These are phyloP conservation scores for Apodemus agrarius DNA, from an alignment of 2,797 vertebrate species.

Conservation along the genomic window DNA sequence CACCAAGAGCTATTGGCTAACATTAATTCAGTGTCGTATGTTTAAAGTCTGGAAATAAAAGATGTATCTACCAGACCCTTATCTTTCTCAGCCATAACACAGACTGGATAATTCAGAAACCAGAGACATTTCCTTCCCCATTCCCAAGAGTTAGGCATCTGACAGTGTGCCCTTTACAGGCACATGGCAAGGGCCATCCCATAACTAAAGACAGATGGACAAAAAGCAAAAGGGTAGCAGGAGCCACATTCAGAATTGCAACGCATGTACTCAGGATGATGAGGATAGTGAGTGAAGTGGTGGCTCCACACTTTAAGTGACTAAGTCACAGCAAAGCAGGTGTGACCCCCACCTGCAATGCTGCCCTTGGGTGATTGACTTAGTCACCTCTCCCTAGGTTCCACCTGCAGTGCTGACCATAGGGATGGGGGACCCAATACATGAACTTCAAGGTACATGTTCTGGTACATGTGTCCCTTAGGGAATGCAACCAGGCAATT, in stretches of 20 bases:
- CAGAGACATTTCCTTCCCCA: not conserved
- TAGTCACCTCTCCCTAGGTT: not conserved
- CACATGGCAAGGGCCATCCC: accelerated
- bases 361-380: not conserved
- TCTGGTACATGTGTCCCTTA: accelerated
- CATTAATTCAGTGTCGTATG: not conserved
- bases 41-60: not conserved
- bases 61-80: not conserved
- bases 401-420: not conserved
- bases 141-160: not conserved
- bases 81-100: not conserved
- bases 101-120: not conserved
- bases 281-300: no score
- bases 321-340: not conserved
- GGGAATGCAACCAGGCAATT: not conserved
- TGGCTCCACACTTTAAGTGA: not conserved
- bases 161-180: not conserved
- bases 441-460: not conserved
- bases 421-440: not conserved
- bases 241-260: not conserved
- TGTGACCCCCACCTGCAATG: no score
- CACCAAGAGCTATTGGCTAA: not conserved
- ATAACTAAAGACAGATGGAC: not conserved
- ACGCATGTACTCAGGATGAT: not conserved
- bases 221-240: not conserved